Evolutionary conservation across 2,888 invertebrate genomes (phyloP).

Genomic region (Drosophila paranaensis): DNA sequence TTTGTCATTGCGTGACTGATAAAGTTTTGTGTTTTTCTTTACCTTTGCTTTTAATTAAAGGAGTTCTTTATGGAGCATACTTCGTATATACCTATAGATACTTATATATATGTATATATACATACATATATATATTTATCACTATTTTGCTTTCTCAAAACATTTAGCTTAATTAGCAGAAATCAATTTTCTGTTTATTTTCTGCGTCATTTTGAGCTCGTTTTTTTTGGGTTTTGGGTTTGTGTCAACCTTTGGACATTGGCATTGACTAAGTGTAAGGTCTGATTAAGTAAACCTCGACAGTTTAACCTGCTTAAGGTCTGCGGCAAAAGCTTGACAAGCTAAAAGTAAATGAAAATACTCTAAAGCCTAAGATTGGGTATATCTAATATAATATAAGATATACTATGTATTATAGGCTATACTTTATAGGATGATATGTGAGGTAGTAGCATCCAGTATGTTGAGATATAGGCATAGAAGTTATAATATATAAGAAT

Average conservation of each 20-base stretch:
- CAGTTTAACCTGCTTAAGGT: slow-evolving; percentile 3
- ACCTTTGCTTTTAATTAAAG: slow-evolving; percentile 59
- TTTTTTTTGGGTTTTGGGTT: background rate
- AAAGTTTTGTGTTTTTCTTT: slow-evolving; percentile 41
- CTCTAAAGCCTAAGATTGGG: too few species aligned
- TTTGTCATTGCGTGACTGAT: slow-evolving; percentile 56
- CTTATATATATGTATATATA: background rate
- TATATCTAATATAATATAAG: too few species aligned
- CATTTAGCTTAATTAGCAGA: slow-evolving; percentile 26
- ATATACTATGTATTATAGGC: too few species aligned
- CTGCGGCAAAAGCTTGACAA: slow-evolving; percentile 8
- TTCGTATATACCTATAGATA: background rate
- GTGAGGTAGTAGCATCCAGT: too few species aligned
- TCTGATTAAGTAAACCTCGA: slow-evolving; percentile 34
- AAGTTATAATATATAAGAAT: too few species aligned
- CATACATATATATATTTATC: background rate
- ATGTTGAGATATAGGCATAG: too few species aligned
- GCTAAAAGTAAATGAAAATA: too few species aligned
- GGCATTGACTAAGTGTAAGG: slow-evolving; percentile 30
- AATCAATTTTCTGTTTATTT: slow-evolving; percentile 36
- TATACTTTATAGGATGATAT: too few species aligned
- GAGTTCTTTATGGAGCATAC: background rate
- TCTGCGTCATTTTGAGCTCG: slow-evolving; percentile 45
- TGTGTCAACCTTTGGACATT: slow-evolving; percentile 40
- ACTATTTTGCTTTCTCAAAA: slow-evolving; percentile 10